Evolutionary conservation across 1,140 invertebrate genomes (phyloP), one percentile per base, ranked within the genome.

Genomic region (Bradysia coprophila): DNA sequence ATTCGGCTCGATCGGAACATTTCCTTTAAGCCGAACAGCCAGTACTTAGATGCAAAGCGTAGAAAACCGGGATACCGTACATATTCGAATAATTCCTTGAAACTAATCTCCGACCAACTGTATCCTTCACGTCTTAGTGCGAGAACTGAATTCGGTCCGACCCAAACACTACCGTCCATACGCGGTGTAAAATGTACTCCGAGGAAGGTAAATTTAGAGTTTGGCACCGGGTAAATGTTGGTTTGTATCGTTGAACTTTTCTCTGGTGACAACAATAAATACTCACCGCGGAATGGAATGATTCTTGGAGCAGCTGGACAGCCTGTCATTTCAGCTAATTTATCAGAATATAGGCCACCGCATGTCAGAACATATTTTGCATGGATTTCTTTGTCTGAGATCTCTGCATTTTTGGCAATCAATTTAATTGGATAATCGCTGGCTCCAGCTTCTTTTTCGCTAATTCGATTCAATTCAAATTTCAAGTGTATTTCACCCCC

Each of bases 201-300:
- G 2, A 99, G 64, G 62, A 98, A 99, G 33, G 95, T 95, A 57
- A 97, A 90, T 45, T 78, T 71, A 2, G 93, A 83, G 73, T 98
- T 84, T 31, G 95, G 95, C 21, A 98, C 91, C 6, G 95, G 95
- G 65, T 99, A 99, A 55, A 99, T 94, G 61, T 98, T 98, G n/a
- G 85, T 83, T 48, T 75, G 79, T 36, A 92, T 75, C 42, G 96
- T 61, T 58, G 85, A 58, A 46, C 66, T 70, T 57, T 92, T 95
- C 38, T 80, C 71, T 39, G 76, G 75, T 38, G 75, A 76, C 18
- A 98, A 58, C 24, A 90, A 57, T 8, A 98, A 66, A 67, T 98
- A 99, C 68, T 98, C 94, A 24, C 95, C 95, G 49, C 95, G 72
- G 58, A 98, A 94, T 18, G 95, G 95, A 28, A 98, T 75, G 48